Conservation (phyloP, 1,140 invertebrate genomes). For the Penaeus indicus region DNA sequence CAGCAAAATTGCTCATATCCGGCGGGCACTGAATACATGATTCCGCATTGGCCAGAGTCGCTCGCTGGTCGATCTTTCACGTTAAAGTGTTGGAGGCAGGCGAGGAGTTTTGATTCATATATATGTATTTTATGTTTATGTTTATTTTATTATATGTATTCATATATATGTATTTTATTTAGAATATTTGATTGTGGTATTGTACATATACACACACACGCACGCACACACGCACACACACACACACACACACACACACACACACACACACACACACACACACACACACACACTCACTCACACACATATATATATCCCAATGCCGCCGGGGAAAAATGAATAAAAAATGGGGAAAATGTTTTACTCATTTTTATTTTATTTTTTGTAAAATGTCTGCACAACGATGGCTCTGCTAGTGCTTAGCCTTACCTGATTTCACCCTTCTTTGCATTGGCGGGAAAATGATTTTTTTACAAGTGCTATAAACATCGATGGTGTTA, state of each 20-base stretch:
- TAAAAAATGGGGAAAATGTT: no score
- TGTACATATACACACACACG: neutral
- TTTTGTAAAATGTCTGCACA: no score
- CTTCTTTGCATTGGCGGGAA: no score
- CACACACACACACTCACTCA: conserved; percentile 28
- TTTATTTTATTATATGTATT: neutral
- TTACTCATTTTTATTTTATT: no score
- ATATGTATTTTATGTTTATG: no score
- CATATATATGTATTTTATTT: neutral
- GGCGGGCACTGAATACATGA: neutral
- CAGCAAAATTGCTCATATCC: neutral
- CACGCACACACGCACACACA: neutral
- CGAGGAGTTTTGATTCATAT: no score
- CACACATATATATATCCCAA: conserved; percentile 19
- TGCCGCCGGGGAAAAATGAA: neutral
- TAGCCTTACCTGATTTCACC: neutral
- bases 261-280: conserved; percentile 24
- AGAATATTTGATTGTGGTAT: neutral
- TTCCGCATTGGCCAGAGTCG: neutral
- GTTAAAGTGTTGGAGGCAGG: no score
- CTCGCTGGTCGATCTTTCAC: no score
- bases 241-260: conserved; percentile 12
- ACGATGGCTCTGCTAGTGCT: neutral
- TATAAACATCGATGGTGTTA: no score
- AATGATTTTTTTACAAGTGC: no score